phyloP scores from a whole-genome alignment of 23 tunicate genomes.

The Styela plicata region DNA sequence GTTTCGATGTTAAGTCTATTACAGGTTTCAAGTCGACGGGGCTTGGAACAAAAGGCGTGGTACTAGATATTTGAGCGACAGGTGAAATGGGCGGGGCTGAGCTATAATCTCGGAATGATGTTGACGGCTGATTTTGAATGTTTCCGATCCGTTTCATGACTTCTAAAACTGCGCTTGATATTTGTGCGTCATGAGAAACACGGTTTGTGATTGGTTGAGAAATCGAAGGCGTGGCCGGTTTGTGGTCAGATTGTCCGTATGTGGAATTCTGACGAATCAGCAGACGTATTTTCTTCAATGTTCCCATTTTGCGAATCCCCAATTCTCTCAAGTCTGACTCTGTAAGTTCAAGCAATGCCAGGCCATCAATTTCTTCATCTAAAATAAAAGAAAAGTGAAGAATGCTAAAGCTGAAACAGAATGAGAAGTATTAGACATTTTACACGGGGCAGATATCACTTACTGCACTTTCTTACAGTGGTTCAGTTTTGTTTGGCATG shows the following conservation, averaged over 20 bases:
- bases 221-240: neutral
- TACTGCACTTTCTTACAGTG: no score
- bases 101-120: neutral
- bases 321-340: neutral
- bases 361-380: slow-evolving; percentile 13
- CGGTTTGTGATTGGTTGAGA: neutral
- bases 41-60: neutral
- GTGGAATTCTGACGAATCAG: neutral
- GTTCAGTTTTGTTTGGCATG: no score
- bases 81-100: neutral
- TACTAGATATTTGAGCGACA: neutral
- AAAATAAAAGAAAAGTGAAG: neutral
- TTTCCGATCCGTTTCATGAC: neutral
- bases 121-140: neutral
- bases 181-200: neutral
- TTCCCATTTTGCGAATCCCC: slow-evolving; percentile 1
- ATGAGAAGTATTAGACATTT: no score
- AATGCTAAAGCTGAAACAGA: neutral
- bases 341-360: neutral
- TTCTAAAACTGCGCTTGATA: neutral
- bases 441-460: no score
- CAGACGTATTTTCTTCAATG: neutral
- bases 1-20: neutral
- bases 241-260: neutral
- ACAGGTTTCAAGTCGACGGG: neutral